These are phyloP conservation scores for Plebejus anna DNA, from an alignment of 2,888 invertebrate species.

Conservation along the genomic window DNA sequence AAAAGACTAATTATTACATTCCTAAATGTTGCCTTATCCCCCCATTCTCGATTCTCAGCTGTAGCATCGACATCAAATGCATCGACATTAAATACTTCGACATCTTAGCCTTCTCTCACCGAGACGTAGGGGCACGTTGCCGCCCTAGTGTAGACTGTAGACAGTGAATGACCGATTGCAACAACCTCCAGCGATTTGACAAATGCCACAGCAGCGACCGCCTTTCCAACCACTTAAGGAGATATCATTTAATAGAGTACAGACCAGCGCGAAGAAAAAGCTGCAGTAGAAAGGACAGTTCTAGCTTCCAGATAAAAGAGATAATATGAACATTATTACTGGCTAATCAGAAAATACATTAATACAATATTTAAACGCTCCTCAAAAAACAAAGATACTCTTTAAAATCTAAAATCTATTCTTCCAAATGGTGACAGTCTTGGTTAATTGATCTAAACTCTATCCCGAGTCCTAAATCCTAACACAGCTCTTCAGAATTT, in stretches of 20 bases:
- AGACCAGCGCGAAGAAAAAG: neutral
- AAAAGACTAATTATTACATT: no score
- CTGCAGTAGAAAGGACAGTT: neutral
- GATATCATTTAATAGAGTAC: conserved; percentile 14
- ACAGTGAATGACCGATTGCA: conserved; percentile 46
- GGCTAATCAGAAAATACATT: neutral
- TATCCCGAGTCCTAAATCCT: no score
- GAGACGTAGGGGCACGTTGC: conserved; percentile 14
- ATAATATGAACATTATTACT: neutral
- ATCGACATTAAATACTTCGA: conserved; percentile 28
- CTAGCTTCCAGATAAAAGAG: no score
- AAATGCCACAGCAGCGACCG: conserved; percentile 38
- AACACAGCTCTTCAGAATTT: no score
- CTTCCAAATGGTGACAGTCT: no score
- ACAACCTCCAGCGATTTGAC: conserved; percentile 40
- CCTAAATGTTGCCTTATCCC: neutral
- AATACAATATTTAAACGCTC: no score
- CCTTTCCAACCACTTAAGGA: conserved; percentile 39
- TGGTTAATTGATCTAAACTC: no score
- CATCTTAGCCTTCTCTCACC: neutral
- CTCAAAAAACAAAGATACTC: neutral
- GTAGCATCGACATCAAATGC: conserved; percentile 28
- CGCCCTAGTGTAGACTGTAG: conserved; percentile 38
- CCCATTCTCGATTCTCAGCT: neutral
- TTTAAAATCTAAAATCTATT: no score